Conservation (phyloP, 2,888 invertebrate genomes). For the Erebia epiphron region DNA sequence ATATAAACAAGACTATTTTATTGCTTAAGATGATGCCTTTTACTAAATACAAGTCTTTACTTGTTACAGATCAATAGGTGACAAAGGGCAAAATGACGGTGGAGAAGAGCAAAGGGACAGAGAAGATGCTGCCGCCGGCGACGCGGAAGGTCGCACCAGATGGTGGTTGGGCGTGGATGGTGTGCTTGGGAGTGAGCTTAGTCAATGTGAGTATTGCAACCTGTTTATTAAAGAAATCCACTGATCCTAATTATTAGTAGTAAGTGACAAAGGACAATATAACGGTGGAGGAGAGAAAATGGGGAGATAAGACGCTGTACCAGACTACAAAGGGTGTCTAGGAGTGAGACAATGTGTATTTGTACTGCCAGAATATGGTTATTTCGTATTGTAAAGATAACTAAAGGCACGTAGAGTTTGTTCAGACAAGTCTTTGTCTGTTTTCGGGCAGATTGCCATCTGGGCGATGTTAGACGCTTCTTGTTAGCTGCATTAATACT, state of each 20-base stretch:
- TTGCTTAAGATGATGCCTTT: neutral
- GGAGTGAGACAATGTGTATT: conserved; percentile 91
- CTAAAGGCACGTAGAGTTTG: too few species aligned
- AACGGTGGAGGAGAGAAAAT: conserved; percentile 79
- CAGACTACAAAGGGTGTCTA: conserved; percentile 85
- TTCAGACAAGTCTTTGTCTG: too few species aligned
- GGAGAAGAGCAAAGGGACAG: conserved; percentile 74
- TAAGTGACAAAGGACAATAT: conserved; percentile 79
- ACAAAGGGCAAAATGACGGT: conserved; percentile 79
- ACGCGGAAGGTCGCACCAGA: conserved; percentile 90
- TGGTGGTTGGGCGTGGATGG: conserved; percentile 96
- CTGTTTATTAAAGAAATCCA: neutral
- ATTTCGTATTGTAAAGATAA: too few species aligned
- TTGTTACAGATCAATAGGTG: conserved; percentile 68
- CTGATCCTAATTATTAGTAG: conserved; percentile 37
- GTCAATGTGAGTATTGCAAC: conserved; percentile 88
- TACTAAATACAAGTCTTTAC: neutral
- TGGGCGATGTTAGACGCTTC: too few species aligned
- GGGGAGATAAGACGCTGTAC: conserved; percentile 57
- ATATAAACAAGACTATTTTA: too few species aligned
- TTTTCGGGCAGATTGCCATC: too few species aligned
- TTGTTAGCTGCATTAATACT: too few species aligned
- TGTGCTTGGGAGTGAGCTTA: conserved; percentile 91
- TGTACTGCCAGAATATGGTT: too few species aligned
- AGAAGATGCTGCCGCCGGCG: conserved; percentile 63